These are phyloP conservation scores for Metopia argyrocephala DNA, from an alignment of 2,888 invertebrate genomes.

Conservation along the genomic window DNA sequence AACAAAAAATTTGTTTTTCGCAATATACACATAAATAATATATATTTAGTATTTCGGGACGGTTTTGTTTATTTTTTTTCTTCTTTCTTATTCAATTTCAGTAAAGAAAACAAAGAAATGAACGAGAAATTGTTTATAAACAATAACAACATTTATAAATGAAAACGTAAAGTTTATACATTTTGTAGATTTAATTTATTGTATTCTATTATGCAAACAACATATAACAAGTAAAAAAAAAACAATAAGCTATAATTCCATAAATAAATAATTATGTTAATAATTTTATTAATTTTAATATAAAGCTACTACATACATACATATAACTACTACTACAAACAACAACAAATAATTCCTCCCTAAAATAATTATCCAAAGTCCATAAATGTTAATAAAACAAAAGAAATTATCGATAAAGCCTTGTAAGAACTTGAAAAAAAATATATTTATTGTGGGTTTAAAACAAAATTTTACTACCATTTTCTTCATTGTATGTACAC, in stretches of 20 bases:
- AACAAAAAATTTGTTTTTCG: slow-evolving; percentile 9
- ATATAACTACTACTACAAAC: slow-evolving; percentile 12
- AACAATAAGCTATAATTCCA: slow-evolving; percentile 42
- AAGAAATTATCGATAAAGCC: slow-evolving; percentile 36
- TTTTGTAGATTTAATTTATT: slow-evolving; percentile 50
- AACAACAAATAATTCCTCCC: slow-evolving; percentile 3
- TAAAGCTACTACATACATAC: background rate
- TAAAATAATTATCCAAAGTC: slow-evolving; percentile 52
- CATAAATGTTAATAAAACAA: slow-evolving; percentile 52
- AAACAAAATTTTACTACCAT: slow-evolving; percentile 1
- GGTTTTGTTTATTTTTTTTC: slow-evolving; percentile 32
- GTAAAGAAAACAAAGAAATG: slow-evolving; percentile 24
- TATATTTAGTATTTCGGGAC: slow-evolving; percentile 46
- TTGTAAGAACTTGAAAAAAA: slow-evolving; percentile 37
- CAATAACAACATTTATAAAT: slow-evolving; percentile 20
- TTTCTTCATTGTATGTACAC: no score
- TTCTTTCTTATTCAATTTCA: slow-evolving; percentile 34
- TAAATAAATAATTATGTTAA: slow-evolving; percentile 53
- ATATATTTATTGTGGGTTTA: background rate
- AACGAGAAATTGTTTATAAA: slow-evolving; percentile 23
- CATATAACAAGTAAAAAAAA: slow-evolving; percentile 18
- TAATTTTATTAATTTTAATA: slow-evolving; percentile 48
- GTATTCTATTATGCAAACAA: slow-evolving; percentile 39
- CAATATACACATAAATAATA: slow-evolving; percentile 31
- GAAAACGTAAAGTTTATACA: slow-evolving; percentile 14